Conservation (phyloP, 2,113 vertebrate species). For the Pandion haliaetus region DNA sequence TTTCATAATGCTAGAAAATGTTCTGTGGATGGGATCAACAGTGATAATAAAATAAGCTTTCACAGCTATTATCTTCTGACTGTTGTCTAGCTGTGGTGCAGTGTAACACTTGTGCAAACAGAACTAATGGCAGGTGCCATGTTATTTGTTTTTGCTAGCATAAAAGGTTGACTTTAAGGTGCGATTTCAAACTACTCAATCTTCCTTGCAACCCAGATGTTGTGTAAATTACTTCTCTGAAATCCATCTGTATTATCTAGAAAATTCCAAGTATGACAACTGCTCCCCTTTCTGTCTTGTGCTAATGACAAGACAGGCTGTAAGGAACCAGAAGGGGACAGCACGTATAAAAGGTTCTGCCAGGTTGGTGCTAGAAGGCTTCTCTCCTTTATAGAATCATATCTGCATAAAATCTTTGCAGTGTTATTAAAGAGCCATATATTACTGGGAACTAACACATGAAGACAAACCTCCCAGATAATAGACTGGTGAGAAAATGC, state of each 20-base stretch:
- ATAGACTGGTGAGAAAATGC: background rate
- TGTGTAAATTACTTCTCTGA: background rate
- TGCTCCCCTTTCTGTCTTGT: background rate
- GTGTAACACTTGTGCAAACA: background rate
- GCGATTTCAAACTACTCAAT: background rate
- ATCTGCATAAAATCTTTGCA: background rate
- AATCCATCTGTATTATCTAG: background rate
- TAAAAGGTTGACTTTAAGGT: background rate
- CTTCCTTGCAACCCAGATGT: background rate
- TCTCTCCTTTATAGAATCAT: background rate
- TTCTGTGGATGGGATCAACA: background rate
- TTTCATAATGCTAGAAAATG: background rate
- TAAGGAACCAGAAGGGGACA: background rate
- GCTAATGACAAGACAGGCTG: background rate
- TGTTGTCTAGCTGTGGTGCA: background rate
- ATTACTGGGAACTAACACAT: background rate
- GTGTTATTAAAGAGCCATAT: background rate
- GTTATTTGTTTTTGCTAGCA: background rate
- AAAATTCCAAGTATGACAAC: background rate
- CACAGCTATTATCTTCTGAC: background rate
- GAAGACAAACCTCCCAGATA: background rate
- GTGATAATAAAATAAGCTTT: background rate
- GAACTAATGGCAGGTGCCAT: background rate
- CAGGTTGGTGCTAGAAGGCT: background rate
- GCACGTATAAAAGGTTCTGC: background rate